Evolutionary conservation across 1,140 invertebrate genomes (phyloP).

Genomic region (Heliconius melpomene): DNA sequence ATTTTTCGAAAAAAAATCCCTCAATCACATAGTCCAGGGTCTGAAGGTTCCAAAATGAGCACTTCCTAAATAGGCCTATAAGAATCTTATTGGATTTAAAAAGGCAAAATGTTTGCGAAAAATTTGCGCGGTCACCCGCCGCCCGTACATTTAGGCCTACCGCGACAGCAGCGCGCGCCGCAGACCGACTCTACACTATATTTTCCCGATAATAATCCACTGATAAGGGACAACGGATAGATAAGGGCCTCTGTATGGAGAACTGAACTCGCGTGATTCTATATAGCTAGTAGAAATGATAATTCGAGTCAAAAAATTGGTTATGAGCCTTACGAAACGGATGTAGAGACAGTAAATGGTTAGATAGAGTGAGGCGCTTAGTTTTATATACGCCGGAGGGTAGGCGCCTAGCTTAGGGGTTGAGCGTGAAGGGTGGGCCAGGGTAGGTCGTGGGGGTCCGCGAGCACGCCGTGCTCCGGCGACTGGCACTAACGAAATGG

Average conservation of each 20-base stretch:
- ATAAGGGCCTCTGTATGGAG: conserved; percentile 41
- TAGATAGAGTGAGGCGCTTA: not conserved
- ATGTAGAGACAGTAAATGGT: not conserved
- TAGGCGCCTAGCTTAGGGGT: not conserved
- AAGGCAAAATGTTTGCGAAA: conserved; percentile 55
- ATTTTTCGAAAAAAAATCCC: conserved; percentile 43
- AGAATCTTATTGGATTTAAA: conserved; percentile 68
- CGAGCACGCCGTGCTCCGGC: conserved; percentile 32
- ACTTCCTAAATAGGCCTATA: conserved; percentile 66
- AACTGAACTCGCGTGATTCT: not conserved
- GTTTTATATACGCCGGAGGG: not conserved
- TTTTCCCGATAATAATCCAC: conserved; percentile 45
- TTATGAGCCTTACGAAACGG: not conserved
- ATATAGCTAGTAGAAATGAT: not conserved
- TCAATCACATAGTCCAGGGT: conserved; percentile 51
- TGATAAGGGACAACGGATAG: conserved; percentile 51
- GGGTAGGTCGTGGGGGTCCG: conserved; percentile 26
- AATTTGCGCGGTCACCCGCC: conserved; percentile 55
- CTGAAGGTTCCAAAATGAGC: conserved; percentile 37
- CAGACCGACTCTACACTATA: conserved; percentile 41
- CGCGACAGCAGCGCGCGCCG: conserved; percentile 43
- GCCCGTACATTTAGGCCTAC: conserved; percentile 66
- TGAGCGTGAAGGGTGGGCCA: conserved; percentile 21
- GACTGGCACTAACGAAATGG: conserved; percentile 52
- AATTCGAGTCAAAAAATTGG: not conserved